These are phyloP conservation scores for Lota lota DNA, from an alignment of 2,113 vertebrate species.

Conservation along the genomic window DNA sequence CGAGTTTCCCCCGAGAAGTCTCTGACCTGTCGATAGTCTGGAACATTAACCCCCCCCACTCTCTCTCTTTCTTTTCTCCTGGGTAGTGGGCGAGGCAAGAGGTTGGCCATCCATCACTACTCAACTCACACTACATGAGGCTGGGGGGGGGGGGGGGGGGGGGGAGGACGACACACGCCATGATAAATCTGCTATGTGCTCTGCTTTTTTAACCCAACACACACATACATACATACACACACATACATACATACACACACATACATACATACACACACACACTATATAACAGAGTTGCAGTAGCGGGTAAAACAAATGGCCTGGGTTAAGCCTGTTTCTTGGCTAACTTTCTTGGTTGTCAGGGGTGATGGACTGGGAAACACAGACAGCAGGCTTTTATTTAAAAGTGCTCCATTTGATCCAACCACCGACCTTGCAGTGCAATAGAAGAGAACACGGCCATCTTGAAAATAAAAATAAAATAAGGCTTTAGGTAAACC, in stretches of 20 bases:
- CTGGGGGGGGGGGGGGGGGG: not conserved
- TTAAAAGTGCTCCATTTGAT: conserved; percentile 38
- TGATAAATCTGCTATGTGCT: conserved; percentile 65
- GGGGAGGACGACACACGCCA: conserved; percentile 12
- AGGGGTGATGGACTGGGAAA: conserved; percentile 32
- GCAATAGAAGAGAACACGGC: conserved; percentile 1
- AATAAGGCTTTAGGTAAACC: too few relatives aligned
- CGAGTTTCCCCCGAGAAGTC: conserved; percentile 40
- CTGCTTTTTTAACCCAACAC: conserved; percentile 42
- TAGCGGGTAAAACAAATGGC: too few relatives aligned
- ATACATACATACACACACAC: conserved; percentile 12
- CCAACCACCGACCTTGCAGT: conserved; percentile 27
- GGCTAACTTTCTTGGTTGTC: conserved; percentile 38
- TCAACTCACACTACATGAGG: conserved; percentile 51
- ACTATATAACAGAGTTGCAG: too few relatives aligned
- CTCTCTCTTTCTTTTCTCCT: conserved; percentile 27
- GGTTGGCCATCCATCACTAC: conserved; percentile 66
- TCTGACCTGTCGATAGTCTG: conserved; percentile 43
- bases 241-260: not conserved
- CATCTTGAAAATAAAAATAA: too few relatives aligned
- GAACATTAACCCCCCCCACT: not conserved
- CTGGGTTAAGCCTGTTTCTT: conserved; percentile 28
- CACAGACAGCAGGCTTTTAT: conserved; percentile 22
- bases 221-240: conserved; percentile 10
- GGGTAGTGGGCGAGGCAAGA: conserved; percentile 33